Conservation (phyloP, 1,140 invertebrate genomes). For the Chlorops oryzae region DNA sequence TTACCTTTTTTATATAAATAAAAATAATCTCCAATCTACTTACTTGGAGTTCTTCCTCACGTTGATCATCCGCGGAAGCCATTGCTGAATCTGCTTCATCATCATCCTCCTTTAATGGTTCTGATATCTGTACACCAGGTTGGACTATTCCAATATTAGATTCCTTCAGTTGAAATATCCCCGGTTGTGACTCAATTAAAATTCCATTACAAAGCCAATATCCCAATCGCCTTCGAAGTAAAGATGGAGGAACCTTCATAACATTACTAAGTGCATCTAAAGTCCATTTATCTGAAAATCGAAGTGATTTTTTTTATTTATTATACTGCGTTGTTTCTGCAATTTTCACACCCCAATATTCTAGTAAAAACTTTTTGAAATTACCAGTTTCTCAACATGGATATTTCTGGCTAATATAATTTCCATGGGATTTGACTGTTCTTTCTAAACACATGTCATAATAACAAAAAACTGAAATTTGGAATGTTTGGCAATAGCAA, state of each 20-base stretch:
- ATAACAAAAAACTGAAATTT: too few species aligned
- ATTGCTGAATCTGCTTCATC: conserved; percentile 89
- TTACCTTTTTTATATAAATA: conserved; percentile 1
- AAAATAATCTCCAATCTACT: conserved; percentile 39
- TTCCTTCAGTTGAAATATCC: conserved; percentile 74
- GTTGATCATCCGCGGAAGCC: conserved; percentile 86
- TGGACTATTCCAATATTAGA: conserved; percentile 54
- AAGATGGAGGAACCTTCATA: conserved; percentile 77
- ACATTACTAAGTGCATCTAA: conserved; percentile 76
- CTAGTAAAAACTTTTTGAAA: too few species aligned
- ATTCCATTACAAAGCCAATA: conserved; percentile 89
- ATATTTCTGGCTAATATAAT: too few species aligned
- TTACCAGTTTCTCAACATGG: too few species aligned
- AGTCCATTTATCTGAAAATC: conserved; percentile 61
- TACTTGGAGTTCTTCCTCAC: conserved; percentile 83
- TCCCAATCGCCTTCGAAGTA: conserved; percentile 75
- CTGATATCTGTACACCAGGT: conserved; percentile 46
- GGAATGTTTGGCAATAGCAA: too few species aligned
- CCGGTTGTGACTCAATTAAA: conserved; percentile 66
- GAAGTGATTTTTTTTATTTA: too few species aligned
- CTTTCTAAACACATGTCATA: too few species aligned
- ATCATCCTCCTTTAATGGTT: conserved; percentile 70
- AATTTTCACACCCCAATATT: too few species aligned
- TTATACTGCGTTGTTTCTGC: too few species aligned
- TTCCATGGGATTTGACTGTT: too few species aligned